Percentiles rank a stretch among this genome's conserved stretches.
phyloP scores from a whole-genome alignment of 2,888 invertebrate species.

The Cataglyphis livida region DNA sequence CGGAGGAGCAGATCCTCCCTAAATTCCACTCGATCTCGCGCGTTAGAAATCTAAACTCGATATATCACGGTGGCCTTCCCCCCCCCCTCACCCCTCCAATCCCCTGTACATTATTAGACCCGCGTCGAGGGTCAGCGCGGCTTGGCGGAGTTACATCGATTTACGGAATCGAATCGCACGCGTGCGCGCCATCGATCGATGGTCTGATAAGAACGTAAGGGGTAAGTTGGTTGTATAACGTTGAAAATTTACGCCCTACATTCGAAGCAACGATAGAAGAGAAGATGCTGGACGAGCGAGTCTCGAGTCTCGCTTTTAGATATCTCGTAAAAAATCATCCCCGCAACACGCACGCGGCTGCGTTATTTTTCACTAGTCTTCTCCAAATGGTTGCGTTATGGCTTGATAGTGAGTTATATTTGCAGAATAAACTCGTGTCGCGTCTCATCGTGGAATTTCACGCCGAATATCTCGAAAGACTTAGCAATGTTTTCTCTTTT shows the following conservation, averaged over 20 bases:
- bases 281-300: slow-evolving; percentile 31
- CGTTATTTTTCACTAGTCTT: slow-evolving; percentile 36
- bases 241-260: slow-evolving; percentile 30
- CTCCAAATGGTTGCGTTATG: slow-evolving; percentile 55
- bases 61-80: slow-evolving; percentile 37
- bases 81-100: not conserved
- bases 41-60: slow-evolving; percentile 55
- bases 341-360: slow-evolving; percentile 6
- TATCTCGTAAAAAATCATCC: slow-evolving; percentile 54
- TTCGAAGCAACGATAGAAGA: slow-evolving; percentile 33
- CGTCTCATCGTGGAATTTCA: not conserved
- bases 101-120: slow-evolving; percentile 47
- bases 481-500: slow-evolving; percentile 6
- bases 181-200: not conserved
- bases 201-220: not conserved
- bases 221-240: slow-evolving; percentile 14
- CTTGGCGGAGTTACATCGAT: slow-evolving; percentile 47
- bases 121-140: slow-evolving; percentile 30
- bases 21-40: slow-evolving; percentile 50
- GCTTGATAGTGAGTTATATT: slow-evolving; percentile 47
- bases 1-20: slow-evolving; percentile 32
- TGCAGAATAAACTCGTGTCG: not conserved
- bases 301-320: slow-evolving; percentile 39
- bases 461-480: not conserved
- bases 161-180: slow-evolving; percentile 38